Conservation (phyloP, 1,140 invertebrate genomes). For the Brachionus asplanchnoidis region DNA sequence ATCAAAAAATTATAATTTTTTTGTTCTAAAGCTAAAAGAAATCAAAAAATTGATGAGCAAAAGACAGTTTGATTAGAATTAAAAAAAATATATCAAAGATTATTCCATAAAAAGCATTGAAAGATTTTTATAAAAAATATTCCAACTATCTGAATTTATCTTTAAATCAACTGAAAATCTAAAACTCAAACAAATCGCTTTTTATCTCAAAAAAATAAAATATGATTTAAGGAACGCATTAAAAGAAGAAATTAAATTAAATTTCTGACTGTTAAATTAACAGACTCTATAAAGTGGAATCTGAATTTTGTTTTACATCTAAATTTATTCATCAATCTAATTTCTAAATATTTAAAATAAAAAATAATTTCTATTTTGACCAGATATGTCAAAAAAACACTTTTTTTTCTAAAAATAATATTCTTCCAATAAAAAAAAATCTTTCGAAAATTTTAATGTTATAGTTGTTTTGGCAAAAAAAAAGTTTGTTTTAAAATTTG, state of each 20-base stretch:
- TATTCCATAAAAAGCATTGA: not conserved
- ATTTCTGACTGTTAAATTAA: not conserved
- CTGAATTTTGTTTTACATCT: not conserved
- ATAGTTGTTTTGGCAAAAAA: too few species aligned
- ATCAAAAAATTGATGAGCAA: not conserved
- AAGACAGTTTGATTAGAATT: constrained; percentile 6
- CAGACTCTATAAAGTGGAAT: not conserved
- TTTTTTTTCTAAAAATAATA: too few species aligned
- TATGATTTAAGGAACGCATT: not conserved
- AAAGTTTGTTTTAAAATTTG: too few species aligned
- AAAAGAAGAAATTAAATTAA: not conserved
- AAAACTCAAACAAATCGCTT: not conserved
- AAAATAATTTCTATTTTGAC: too few species aligned
- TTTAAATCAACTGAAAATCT: not conserved
- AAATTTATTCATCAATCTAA: too few species aligned
- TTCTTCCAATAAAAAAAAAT: too few species aligned
- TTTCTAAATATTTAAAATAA: too few species aligned
- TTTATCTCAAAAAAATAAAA: constrained; percentile 12
- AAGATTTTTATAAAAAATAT: constrained; percentile 1
- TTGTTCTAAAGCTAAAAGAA: not conserved
- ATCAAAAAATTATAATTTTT: not conserved
- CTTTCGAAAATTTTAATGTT: too few species aligned
- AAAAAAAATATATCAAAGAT: not conserved
- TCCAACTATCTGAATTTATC: constrained; percentile 14
- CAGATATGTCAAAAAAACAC: too few species aligned